Base-by-base conservation (phyloP, 2,888 invertebrate genomes). In the Nomada goodeniana region DNA sequence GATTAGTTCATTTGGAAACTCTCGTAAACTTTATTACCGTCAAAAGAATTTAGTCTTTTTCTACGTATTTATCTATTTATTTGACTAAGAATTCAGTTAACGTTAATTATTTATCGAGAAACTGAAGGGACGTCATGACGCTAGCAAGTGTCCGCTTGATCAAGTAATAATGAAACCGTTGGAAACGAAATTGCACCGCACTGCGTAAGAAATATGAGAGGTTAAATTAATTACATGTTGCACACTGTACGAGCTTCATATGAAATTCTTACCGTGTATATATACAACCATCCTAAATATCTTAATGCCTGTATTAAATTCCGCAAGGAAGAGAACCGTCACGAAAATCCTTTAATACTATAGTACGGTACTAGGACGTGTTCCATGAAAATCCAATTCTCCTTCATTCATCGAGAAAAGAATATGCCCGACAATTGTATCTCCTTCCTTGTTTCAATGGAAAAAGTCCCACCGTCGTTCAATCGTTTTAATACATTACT, bases 191-290 rank as follows among this genome's bases (percentile, higher is more conserved):
- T 74, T 71, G 10, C 57, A 26, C 42, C 13, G 47, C 57, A 10
- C 2, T 26, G 23, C 3, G 29, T 26, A 53, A 65, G 78, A 69
- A 68, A 68, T 64, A 72, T n/a, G 59, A 13, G 23, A 18, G 29
- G 42, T 59, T 26, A 55, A 61, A 80, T 81, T 80, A 81, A 81
- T 81, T 69, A 73, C 74, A 73, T 1, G 65, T 70, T 52, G 52
- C 26, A 26, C n/a, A 26, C 61, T 11, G 20, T 10, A 20, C 26
- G 20, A 29, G 20, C 26, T 23, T 42, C 53, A 67, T 70, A 77
- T 36, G 77, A 83, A 74, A 83, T 83, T 67, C 83, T 69, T 82
- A 68, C 57, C 60, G 7, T 64, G 64, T 36, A 23, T 20, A 53
- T 36, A 15, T 26, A 23, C 52, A 61, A 10, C 20, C 65, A 67